phyloP scores from a whole-genome alignment of 2,888 invertebrate genomes.

The Synanthedon vespiformis region DNA sequence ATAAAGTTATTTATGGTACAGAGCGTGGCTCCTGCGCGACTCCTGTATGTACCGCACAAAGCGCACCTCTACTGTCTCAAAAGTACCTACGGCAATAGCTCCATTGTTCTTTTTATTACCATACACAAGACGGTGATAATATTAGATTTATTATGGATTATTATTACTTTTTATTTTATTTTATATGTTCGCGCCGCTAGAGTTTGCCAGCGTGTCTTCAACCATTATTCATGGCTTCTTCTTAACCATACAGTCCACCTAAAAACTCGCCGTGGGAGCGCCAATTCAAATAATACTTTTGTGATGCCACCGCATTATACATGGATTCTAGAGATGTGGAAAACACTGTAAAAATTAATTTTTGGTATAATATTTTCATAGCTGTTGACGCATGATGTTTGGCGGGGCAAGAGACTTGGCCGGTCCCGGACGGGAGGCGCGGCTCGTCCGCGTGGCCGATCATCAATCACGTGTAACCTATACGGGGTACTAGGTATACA shows the following conservation, averaged over 20 bases:
- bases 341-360: too few relatives aligned
- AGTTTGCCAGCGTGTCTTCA: too few relatives aligned
- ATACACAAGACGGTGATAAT: neutral
- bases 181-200: too few relatives aligned
- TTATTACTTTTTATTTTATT: neutral
- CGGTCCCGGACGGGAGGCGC: conserved; percentile 3
- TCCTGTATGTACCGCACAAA: conserved; percentile 13
- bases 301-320: too few relatives aligned
- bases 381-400: conserved; percentile 4
- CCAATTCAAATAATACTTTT: too few relatives aligned
- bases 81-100: conserved; percentile 1
- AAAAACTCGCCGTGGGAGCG: too few relatives aligned
- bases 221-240: too few relatives aligned
- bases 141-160: neutral
- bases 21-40: conserved; percentile 32
- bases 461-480: conserved; percentile 10
- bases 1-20: conserved; percentile 63
- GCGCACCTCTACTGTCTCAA: conserved; percentile 6
- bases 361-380: neutral
- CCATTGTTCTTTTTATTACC: neutral
- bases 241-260: too few relatives aligned
- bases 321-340: too few relatives aligned
- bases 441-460: conserved; percentile 14
- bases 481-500: neutral
- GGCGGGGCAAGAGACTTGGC: neutral